Percentiles rank a stretch among this genome's conserved stretches.
These are phyloP conservation scores for Thryonomys swinderianus DNA, from an alignment of 2,113 vertebrate genomes.

Conservation along the genomic window DNA sequence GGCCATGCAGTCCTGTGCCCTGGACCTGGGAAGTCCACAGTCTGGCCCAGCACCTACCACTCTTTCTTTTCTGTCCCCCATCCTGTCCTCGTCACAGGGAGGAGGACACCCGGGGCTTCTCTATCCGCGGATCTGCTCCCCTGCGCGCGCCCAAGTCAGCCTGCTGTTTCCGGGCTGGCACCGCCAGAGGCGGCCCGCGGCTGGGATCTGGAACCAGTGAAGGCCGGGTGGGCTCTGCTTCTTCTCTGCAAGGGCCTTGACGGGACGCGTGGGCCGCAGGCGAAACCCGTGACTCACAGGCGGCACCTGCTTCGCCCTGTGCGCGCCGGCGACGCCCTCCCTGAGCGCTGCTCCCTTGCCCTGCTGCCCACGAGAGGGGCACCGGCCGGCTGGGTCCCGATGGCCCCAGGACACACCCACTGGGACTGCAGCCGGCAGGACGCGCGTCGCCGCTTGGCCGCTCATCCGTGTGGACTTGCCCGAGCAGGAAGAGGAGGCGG, in stretches of 20 bases:
- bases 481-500: background rate
- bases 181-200: no score
- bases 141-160: no score
- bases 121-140: background rate
- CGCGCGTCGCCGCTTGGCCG: background rate
- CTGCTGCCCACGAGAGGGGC: rapidly evolving
- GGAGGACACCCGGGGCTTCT: no score
- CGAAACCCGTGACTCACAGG: background rate
- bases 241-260: no score
- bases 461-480: background rate
- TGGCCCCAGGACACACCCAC: background rate
- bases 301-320: background rate
- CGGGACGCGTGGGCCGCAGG: background rate
- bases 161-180: no score
- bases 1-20: rapidly evolving
- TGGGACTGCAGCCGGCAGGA: background rate
- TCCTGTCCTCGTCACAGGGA: background rate
- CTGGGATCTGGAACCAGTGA: no score
- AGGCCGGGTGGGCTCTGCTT: background rate
- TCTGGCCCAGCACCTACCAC: background rate
- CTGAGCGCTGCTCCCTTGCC: rapidly evolving
- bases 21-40: no score
- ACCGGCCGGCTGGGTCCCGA: no score
- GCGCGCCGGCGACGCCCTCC: background rate
- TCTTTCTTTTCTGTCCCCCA: background rate